Conservation (phyloP, 2,888 invertebrate genomes). For the Caenorhabditis angaria region DNA sequence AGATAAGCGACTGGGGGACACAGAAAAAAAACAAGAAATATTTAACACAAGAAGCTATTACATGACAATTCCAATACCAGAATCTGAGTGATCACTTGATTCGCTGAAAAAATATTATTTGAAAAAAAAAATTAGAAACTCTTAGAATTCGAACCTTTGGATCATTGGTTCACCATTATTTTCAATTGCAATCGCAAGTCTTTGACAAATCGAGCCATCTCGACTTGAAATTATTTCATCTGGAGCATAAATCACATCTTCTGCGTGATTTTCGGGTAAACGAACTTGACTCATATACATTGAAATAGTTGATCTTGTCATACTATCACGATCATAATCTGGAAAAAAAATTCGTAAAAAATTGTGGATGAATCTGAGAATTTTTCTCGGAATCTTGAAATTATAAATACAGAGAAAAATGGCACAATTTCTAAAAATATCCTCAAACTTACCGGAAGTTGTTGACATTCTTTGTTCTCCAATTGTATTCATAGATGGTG, state of each 20-base stretch:
- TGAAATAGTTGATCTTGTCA: constrained; percentile 49
- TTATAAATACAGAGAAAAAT: neutral
- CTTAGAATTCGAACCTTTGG: constrained; percentile 18
- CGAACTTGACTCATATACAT: constrained; percentile 52
- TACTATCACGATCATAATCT: constrained; percentile 13
- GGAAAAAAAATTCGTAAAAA: neutral
- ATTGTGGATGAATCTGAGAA: too few species aligned
- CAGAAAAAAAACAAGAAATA: constrained; percentile 6
- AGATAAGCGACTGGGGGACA: constrained; percentile 5
- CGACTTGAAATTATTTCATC: constrained; percentile 50
- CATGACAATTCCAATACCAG: constrained; percentile 42
- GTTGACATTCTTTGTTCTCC: constrained; percentile 28
- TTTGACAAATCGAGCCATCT: constrained; percentile 40
- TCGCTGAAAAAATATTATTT: constrained; percentile 9
- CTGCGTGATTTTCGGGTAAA: constrained; percentile 50
- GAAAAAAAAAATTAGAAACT: neutral
- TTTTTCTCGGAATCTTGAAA: too few species aligned
- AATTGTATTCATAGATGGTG: constrained; percentile 18
- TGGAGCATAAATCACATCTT: constrained; percentile 56
- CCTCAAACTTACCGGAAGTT: constrained; percentile 21
- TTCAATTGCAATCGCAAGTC: constrained; percentile 37
- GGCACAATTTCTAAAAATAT: neutral
- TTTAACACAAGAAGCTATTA: constrained; percentile 11
- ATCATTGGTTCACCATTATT: constrained; percentile 30
- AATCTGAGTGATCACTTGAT: constrained; percentile 31